Conservation (phyloP, 2,797 vertebrate species). For the Sebastes kiyomatsui region DNA sequence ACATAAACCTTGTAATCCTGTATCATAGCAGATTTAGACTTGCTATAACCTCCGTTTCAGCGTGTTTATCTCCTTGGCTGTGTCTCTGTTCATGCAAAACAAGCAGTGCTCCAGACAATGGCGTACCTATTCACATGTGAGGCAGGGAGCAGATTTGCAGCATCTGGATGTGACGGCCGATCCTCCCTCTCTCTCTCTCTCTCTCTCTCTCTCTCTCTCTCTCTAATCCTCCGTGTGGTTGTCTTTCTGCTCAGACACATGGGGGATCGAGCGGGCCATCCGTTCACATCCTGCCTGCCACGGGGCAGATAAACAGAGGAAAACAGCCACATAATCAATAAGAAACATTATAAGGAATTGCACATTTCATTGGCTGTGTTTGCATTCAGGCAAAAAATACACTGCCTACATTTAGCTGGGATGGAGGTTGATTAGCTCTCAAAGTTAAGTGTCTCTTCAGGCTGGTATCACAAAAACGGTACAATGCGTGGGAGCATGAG, state of each 20-base stretch:
- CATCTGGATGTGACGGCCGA: slow-evolving; percentile 71
- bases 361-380: slow-evolving; percentile 8
- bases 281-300: slow-evolving; percentile 65
- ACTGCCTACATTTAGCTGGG: not conserved
- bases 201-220: not conserved
- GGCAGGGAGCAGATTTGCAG: slow-evolving; percentile 70
- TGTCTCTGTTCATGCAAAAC: slow-evolving; percentile 64
- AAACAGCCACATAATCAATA: slow-evolving; percentile 32
- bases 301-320: slow-evolving; percentile 55
- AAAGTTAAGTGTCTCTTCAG: not conserved
- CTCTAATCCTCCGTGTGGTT: slow-evolving; percentile 68
- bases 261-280: slow-evolving; percentile 59
- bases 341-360: slow-evolving; percentile 13
- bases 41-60: slow-evolving; percentile 60
- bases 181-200: slow-evolving; percentile 30
- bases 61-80: slow-evolving; percentile 67
- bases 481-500: not conserved
- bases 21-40: slow-evolving; percentile 72
- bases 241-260: slow-evolving; percentile 63
- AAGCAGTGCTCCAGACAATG: slow-evolving; percentile 66
- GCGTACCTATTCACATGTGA: slow-evolving; percentile 71
- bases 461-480: not conserved
- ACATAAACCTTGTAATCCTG: slow-evolving; percentile 79
- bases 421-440: slow-evolving; percentile 10
- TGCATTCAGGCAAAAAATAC: slow-evolving; percentile 9